phyloP scores from a whole-genome alignment of 2,797 vertebrate genomes.

The Leuciscus waleckii region DNA sequence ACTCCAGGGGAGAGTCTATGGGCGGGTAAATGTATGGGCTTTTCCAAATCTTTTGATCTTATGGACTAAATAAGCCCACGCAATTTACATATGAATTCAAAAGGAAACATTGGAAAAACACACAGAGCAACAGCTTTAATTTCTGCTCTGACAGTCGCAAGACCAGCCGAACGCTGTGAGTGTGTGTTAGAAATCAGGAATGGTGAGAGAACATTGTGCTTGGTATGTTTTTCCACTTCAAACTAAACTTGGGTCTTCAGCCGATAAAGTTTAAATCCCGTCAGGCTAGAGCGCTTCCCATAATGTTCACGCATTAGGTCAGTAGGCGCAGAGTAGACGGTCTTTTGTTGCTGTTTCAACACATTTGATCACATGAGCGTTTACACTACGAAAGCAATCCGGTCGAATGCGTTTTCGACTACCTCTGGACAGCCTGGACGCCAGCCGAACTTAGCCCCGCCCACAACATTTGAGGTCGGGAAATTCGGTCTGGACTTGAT shows the following conservation, averaged over 20 bases:
- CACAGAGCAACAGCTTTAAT: background rate
- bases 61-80: accelerated
- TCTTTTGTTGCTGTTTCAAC: background rate
- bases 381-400: background rate
- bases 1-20: too few relatives aligned
- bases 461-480: too few relatives aligned
- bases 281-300: background rate
- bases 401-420: too few relatives aligned
- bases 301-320: background rate
- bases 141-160: background rate
- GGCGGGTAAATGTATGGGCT: background rate
- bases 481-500: too few relatives aligned
- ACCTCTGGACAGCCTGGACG: too few relatives aligned
- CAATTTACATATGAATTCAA: background rate
- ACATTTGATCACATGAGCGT: background rate
- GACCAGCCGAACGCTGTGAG: background rate
- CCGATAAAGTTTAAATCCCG: background rate
- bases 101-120: background rate
- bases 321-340: too few relatives aligned
- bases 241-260: background rate
- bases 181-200: background rate
- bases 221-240: background rate
- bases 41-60: background rate
- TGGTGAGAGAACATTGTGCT: background rate
- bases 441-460: too few relatives aligned